Evolutionary conservation across 2,113 vertebrate species (phyloP).

Genomic region (Conger conger): DNA sequence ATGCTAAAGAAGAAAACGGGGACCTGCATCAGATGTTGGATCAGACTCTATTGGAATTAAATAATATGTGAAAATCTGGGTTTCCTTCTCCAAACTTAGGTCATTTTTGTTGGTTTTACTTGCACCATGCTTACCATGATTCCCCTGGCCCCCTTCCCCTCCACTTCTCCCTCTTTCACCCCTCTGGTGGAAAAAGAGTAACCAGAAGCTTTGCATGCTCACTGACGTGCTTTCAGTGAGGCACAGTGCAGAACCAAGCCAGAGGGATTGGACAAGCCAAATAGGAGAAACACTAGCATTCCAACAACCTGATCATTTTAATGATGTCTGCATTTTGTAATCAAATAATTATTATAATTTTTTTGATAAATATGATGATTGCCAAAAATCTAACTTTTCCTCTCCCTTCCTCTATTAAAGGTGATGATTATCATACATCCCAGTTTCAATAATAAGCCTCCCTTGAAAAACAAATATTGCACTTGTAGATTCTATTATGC

Average conservation of each 20-base stretch:
- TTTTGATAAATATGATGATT: neutral
- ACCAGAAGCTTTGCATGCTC: slow-evolving; percentile 3
- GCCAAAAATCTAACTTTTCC: neutral
- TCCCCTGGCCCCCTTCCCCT: neutral
- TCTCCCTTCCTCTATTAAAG: neutral
- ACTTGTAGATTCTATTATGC: neutral
- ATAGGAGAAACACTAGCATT: slow-evolving; percentile 14
- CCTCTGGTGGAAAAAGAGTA: neutral
- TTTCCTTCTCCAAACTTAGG: neutral
- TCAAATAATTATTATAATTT: neutral
- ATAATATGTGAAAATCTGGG: slow-evolving; percentile 42
- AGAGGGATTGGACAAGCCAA: slow-evolving; percentile 37
- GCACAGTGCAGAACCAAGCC: slow-evolving; percentile 60
- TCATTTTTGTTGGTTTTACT: slow-evolving; percentile 43
- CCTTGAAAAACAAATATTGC: neutral
- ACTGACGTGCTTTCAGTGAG: slow-evolving; percentile 61
- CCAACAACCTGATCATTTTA: slow-evolving; percentile 17
- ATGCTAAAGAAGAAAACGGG: slow-evolving; percentile 57
- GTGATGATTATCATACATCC: neutral
- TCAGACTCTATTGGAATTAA: slow-evolving; percentile 61
- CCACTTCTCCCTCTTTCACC: neutral
- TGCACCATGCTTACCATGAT: slow-evolving; percentile 70
- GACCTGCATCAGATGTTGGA: slow-evolving; percentile 58
- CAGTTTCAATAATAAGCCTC: neutral
- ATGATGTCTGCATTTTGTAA: slow-evolving; percentile 62